Conservation (phyloP, 2,888 invertebrate species). For the Agrotis exclamationis region DNA sequence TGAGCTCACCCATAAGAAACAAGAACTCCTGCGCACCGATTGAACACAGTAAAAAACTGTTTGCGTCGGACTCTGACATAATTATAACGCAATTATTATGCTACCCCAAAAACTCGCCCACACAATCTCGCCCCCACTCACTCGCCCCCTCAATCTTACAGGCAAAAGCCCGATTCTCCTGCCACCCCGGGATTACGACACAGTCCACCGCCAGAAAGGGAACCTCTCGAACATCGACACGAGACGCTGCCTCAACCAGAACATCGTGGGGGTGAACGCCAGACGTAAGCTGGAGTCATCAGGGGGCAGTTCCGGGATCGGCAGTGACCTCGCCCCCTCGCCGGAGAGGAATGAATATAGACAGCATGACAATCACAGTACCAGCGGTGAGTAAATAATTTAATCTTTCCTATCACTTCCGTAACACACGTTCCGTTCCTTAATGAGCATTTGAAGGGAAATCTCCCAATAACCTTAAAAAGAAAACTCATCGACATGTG, state of each 20-base stretch:
- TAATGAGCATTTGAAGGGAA: too few relatives aligned
- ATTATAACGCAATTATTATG: not conserved
- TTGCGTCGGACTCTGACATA: not conserved
- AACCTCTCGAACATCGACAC: constrained; percentile 88
- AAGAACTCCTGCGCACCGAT: too few relatives aligned
- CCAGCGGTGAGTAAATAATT: constrained; percentile 89
- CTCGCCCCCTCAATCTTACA: constrained; percentile 65
- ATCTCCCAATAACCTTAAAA: too few relatives aligned
- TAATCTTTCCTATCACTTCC: too few relatives aligned
- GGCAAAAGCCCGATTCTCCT: constrained; percentile 94
- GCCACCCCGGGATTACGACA: constrained; percentile 98
- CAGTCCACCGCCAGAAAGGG: constrained; percentile 94
- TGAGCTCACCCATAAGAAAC: too few relatives aligned
- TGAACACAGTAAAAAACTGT: too few relatives aligned
- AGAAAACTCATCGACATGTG: too few relatives aligned
- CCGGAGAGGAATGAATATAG: constrained; percentile 92
- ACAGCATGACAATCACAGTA: constrained; percentile 92
- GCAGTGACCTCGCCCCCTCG: constrained; percentile 96
- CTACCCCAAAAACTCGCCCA: not conserved
- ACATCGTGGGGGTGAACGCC: constrained; percentile 90
- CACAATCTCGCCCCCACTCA: constrained; percentile 1
- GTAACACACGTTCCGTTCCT: too few relatives aligned
- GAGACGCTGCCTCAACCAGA: constrained; percentile 93
- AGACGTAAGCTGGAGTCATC: constrained; percentile 92
- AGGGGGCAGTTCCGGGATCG: constrained; percentile 97